Evolutionary conservation across 1,140 invertebrate genomes (phyloP).

Genomic region (Solenopsis invicta): DNA sequence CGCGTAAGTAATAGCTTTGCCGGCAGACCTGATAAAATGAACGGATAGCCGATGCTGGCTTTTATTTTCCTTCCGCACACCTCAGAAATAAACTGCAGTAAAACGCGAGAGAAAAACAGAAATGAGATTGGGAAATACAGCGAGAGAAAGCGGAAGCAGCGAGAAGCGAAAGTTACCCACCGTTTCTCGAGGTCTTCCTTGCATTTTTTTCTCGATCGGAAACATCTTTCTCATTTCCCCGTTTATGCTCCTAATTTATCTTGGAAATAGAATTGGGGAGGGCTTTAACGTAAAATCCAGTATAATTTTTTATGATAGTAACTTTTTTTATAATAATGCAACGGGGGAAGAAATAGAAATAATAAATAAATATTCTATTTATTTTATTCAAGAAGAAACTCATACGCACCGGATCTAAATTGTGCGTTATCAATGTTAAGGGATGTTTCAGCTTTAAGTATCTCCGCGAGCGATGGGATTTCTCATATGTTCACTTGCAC

Average conservation of each 20-base stretch:
- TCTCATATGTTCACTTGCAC: not conserved
- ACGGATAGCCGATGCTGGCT: conserved; percentile 74
- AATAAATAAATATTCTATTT: conserved; percentile 11
- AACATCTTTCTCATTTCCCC: not conserved
- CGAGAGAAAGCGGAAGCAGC: not conserved
- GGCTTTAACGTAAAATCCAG: not conserved
- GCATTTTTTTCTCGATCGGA: not conserved
- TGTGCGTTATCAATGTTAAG: not conserved
- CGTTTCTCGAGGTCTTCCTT: not conserved
- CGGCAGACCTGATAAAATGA: conserved; percentile 73
- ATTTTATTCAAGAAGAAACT: not conserved
- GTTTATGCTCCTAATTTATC: not conserved
- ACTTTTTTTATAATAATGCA: not conserved
- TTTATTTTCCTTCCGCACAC: conserved; percentile 68
- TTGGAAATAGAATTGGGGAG: conserved; percentile 10
- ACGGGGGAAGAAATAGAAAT: too few species aligned
- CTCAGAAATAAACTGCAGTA: conserved; percentile 57
- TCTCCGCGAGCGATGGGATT: not conserved
- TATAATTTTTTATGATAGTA: not conserved
- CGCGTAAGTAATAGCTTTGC: conserved; percentile 73
- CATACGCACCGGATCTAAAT: not conserved
- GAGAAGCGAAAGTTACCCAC: conserved; percentile 29
- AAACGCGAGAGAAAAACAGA: conserved; percentile 15
- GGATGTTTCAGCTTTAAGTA: not conserved
- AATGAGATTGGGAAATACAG: conserved; percentile 9